Evolutionary conservation across 1,140 invertebrate genomes (phyloP).

Genomic region (Dryas iulia): DNA sequence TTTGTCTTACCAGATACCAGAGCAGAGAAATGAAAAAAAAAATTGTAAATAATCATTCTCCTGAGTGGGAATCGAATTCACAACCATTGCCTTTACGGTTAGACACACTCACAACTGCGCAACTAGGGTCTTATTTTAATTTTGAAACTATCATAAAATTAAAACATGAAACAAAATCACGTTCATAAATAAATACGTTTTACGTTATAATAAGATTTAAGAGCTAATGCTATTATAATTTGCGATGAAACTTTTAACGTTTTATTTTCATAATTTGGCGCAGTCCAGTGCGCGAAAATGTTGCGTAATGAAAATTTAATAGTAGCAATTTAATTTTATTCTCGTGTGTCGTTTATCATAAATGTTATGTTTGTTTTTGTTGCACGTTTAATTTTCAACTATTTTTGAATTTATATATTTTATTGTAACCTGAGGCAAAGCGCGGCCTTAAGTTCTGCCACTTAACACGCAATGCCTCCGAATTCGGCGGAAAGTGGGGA

Average conservation of each 20-base stretch:
- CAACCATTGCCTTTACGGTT: too few species aligned
- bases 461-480: too few species aligned
- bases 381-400: neutral
- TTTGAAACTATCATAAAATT: neutral
- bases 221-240: neutral
- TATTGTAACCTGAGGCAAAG: too few species aligned
- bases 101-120: too few species aligned
- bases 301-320: slow-evolving; percentile 1
- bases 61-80: too few species aligned
- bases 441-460: too few species aligned
- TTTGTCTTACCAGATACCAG: too few species aligned
- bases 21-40: too few species aligned
- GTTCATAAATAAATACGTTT: neutral
- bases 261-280: slow-evolving; percentile 9
- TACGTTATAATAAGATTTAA: neutral
- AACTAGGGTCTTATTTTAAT: too few species aligned
- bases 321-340: neutral
- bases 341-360: neutral
- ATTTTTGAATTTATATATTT: too few species aligned
- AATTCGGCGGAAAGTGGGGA: too few species aligned
- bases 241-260: neutral
- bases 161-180: neutral
- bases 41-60: too few species aligned
- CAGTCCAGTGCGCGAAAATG: neutral
- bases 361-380: neutral